Base-by-base conservation (phyloP, 1,140 invertebrate species). In the Samia ricini region DNA sequence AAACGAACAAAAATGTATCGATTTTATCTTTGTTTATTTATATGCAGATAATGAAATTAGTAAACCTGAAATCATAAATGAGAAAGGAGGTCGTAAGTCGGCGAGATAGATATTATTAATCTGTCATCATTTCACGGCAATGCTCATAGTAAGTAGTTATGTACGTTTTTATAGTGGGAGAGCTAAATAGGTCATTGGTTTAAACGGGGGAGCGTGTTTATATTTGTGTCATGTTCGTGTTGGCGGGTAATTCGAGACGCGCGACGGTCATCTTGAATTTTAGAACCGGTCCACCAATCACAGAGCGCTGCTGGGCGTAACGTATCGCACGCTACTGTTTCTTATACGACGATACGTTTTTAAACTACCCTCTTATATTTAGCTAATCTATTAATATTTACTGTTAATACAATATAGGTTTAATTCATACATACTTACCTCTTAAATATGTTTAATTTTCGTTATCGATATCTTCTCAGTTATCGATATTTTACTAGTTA, bases 221-320 rank as follows among this genome's bases (percentile, higher is more conserved):
- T 70, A 58, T 71, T 67, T 71, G 68, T 69, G 62, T 64, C 65
- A 63, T 68, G 68, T 67, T 42, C 22, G 20, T 15, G 57, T 59
- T 57, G 64, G 66, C 71, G 60, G n/a, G 79, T 77, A 79, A 81
- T 72, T 33, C 48, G 79, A 84, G 72, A 60, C 66, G 71, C 21
- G 66, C 71, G 75, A 79, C 83, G 77, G 76, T 79, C 77, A 83
- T 81, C 70, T 80, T 82, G 76, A 64, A 76, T 63, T 72, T 79
- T 73, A 76, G 61, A 61, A 59, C 56, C 55, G 64, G 51, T 58
- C 26, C 64, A 57, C 83, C 81, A 85, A 83, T 82, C 66, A 63
- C 19, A 60, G 33, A 56, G 22, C 64, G 59, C 61, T 36, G 68
- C 58, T 63, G 69, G 79, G 76, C 76, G 78, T 61, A 7, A 42